A percentile compares a stretch with the other conserved stretches of the same genome.
Evolutionary conservation across 2,797 vertebrate genomes (phyloP).

Genomic region (Denticeps clupeoides): DNA sequence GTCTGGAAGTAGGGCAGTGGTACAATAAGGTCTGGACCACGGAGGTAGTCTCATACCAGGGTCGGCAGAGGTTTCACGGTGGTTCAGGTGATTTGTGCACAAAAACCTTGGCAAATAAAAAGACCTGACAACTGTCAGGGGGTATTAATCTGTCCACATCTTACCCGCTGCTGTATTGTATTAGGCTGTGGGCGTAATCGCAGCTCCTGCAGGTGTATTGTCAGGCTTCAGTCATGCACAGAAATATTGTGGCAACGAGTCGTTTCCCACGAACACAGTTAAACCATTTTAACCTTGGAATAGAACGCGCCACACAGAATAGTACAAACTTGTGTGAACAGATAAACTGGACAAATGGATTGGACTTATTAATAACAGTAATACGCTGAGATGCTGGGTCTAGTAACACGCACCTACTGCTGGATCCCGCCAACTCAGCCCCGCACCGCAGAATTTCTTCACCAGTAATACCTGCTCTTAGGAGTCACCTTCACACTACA

Average conservation of each 20-base stretch:
- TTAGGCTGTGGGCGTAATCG: neutral
- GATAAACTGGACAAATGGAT: no score
- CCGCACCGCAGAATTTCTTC: neutral
- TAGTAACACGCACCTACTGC: no score
- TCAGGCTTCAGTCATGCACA: neutral
- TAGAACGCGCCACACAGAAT: no score
- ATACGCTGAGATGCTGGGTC: no score
- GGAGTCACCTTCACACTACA: constrained; percentile 32
- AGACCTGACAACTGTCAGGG: neutral
- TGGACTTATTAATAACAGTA: no score
- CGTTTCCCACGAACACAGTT: no score
- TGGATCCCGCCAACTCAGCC: neutral
- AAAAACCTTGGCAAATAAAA: constrained; percentile 6
- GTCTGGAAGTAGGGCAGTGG: constrained; percentile 40
- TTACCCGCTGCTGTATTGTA: neutral
- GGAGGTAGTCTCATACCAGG: constrained; percentile 21
- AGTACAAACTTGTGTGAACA: no score
- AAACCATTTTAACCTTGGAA: no score
- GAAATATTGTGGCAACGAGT: neutral
- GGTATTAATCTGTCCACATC: constrained; percentile 2
- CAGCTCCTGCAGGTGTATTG: neutral
- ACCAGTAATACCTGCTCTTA: constrained; percentile 2
- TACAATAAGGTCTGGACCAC: constrained; percentile 28
- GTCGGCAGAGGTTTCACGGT: constrained; percentile 21
- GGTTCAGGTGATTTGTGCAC: constrained; percentile 19